phyloP scores from a whole-genome alignment of 2,888 invertebrate species.

The Orthonevra nobilis region DNA sequence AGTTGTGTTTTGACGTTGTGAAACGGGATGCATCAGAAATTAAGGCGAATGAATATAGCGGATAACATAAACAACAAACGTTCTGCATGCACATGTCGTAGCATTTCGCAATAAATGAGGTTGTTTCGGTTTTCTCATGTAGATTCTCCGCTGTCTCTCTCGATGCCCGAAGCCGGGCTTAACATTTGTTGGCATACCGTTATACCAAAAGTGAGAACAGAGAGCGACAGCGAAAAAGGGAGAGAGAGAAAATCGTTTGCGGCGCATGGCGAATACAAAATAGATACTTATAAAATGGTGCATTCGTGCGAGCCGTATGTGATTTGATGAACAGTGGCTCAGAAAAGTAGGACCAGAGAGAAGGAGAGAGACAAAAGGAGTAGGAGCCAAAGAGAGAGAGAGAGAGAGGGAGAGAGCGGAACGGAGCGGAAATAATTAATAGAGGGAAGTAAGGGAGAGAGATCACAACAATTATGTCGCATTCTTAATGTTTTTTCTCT shows the following conservation, averaged over 20 bases:
- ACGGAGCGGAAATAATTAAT: conserved; percentile 2
- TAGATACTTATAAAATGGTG: conserved; percentile 45
- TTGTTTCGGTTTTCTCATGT: conserved; percentile 1
- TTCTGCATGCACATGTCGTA: conserved; percentile 60
- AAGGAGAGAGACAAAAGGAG: conserved; percentile 22
- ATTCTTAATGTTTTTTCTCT: no score
- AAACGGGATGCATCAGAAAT: conserved; percentile 6
- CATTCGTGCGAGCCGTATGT: conserved; percentile 65
- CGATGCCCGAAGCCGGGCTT: conserved; percentile 32
- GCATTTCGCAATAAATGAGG: conserved; percentile 40
- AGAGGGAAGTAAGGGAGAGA: conserved; percentile 1
- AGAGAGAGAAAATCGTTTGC: conserved; percentile 43
- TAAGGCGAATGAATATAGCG: conserved; percentile 33
- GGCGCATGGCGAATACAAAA: conserved; percentile 28
- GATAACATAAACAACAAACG: conserved; percentile 40
- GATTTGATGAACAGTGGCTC: conserved; percentile 56
- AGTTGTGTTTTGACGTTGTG: conserved; percentile 32
- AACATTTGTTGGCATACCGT: conserved; percentile 22
- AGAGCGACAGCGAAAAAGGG: no score
- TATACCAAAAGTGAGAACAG: conserved; percentile 43
- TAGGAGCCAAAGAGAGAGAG: conserved; percentile 3
- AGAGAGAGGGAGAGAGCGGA: conserved; percentile 17
- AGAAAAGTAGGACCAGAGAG: conserved; percentile 20
- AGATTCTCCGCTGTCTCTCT: not conserved
- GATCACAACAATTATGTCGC: conserved; percentile 47